Conservation (phyloP, 2,113 vertebrate species). For the Numenius arquata region DNA sequence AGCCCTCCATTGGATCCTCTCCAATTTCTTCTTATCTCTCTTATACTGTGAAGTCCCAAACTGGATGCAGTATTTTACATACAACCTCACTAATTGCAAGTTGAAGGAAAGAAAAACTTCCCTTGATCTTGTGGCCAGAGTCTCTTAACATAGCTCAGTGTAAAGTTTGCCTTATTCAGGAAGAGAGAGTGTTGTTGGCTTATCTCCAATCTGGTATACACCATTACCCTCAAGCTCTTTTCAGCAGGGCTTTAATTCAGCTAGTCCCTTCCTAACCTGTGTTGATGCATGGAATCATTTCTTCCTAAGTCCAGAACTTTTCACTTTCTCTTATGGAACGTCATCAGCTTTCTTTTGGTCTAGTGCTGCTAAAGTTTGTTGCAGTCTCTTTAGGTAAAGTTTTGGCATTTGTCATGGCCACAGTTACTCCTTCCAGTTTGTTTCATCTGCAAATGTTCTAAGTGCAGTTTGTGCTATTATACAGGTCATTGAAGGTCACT, state of each 20-base stretch:
- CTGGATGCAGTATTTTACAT: not conserved
- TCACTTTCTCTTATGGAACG: not conserved
- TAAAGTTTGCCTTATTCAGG: not conserved
- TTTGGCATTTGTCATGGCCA: not conserved
- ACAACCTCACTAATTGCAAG: not conserved
- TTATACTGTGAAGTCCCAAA: not conserved
- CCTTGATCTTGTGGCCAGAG: not conserved
- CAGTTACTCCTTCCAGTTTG: not conserved
- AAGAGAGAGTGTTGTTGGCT: not conserved
- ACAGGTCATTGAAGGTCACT: not conserved
- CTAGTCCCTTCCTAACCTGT: not conserved
- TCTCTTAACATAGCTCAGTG: not conserved
- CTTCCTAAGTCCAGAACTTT: not conserved
- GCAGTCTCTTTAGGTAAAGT: not conserved
- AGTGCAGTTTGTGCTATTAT: not conserved
- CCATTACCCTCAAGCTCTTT: not conserved
- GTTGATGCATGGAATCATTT: not conserved
- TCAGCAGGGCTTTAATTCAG: not conserved
- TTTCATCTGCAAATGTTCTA: not conserved
- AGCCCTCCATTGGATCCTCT: not conserved
- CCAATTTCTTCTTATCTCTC: not conserved
- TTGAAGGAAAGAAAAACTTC: not conserved
- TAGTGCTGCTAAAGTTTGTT: not conserved
- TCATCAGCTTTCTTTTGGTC: not conserved
- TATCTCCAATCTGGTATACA: accelerated